Conservation (phyloP, 35 echinoderm and acorn worm species). For the Diadema setosum region DNA sequence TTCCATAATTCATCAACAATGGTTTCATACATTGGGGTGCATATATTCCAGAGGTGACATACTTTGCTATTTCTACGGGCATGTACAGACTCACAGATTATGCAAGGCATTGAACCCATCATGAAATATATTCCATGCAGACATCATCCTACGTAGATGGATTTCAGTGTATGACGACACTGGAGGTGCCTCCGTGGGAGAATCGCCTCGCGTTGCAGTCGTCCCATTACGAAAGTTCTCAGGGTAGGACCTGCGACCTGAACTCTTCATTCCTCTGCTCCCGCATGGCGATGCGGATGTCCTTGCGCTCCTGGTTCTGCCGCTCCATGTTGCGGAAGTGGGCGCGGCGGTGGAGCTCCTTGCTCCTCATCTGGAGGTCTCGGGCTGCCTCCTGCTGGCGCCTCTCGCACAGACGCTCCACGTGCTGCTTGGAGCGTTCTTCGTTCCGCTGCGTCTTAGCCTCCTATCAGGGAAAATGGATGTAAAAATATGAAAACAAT, state of each 20-base stretch:
- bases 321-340: conserved; percentile 51
- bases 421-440: conserved; percentile 44
- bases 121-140: too few species aligned
- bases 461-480: conserved; percentile 36
- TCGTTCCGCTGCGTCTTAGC: conserved; percentile 52
- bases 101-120: too few species aligned
- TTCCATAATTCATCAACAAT: too few species aligned
- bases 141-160: too few species aligned
- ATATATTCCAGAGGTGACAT: too few species aligned
- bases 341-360: conserved; percentile 49
- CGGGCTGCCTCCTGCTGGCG: conserved; percentile 40
- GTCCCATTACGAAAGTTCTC: not conserved
- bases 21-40: too few species aligned
- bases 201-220: too few species aligned
- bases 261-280: conserved; percentile 60
- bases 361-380: conserved; percentile 62
- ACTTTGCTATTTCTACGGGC: too few species aligned
- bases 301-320: conserved; percentile 77
- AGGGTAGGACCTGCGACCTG: conserved; percentile 90
- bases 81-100: too few species aligned
- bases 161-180: too few species aligned
- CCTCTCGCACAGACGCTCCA: conserved; percentile 22
- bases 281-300: conserved; percentile 64
- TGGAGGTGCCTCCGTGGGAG: too few species aligned
- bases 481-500: not conserved